Conservation (phyloP, 2,888 invertebrate species). For the Graphium colonna region DNA sequence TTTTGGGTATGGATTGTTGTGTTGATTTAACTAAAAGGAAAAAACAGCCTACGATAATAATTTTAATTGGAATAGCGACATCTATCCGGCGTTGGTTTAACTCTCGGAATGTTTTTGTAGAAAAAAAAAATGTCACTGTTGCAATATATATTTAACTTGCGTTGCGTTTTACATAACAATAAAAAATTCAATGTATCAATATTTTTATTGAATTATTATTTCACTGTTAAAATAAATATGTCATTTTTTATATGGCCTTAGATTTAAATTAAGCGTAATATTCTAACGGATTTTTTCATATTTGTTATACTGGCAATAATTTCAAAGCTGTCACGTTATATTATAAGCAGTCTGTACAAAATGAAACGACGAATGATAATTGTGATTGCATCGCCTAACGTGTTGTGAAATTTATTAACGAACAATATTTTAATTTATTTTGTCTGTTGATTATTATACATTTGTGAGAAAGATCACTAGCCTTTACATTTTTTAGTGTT, state of each 20-base stretch:
- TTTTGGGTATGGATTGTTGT: too few relatives aligned
- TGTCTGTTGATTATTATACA: slow-evolving; percentile 46
- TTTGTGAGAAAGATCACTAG: slow-evolving; percentile 42
- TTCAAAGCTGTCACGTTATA: slow-evolving; percentile 27
- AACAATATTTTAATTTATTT: slow-evolving; percentile 50
- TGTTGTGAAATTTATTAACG: slow-evolving; percentile 68
- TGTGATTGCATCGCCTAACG: slow-evolving; percentile 39
- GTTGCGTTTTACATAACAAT: too few relatives aligned
- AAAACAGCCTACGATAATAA: too few relatives aligned
- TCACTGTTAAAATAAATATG: too few relatives aligned
- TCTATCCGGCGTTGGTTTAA: too few relatives aligned
- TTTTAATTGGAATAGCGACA: too few relatives aligned
- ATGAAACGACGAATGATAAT: slow-evolving; percentile 32
- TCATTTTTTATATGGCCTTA: too few relatives aligned
- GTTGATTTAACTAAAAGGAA: too few relatives aligned
- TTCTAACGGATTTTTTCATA: not conserved
- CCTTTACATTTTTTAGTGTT: slow-evolving; percentile 44
- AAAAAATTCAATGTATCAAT: too few relatives aligned
- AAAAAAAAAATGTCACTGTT: not conserved
- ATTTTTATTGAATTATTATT: too few relatives aligned
- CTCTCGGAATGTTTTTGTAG: too few relatives aligned
- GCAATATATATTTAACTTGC: not conserved
- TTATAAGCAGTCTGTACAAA: slow-evolving; percentile 16
- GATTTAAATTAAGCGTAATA: not conserved
- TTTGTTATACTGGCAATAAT: slow-evolving; percentile 33